Conservation (phyloP, 2,797 vertebrate genomes). For the Odontamblyopus lacepedii region DNA sequence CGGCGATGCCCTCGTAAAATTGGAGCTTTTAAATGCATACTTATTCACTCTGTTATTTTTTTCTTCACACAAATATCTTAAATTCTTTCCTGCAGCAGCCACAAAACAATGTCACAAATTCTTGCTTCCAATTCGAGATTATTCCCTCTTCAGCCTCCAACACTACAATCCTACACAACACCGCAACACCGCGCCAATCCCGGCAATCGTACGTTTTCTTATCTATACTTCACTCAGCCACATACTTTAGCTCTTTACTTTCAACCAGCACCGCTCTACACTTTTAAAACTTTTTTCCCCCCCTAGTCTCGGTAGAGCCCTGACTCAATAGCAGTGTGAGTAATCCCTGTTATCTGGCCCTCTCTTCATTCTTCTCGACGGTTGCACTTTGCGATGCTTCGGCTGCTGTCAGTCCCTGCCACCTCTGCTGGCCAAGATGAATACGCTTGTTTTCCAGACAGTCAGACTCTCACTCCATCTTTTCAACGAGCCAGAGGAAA, state of each 20-base stretch:
- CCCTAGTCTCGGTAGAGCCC: background rate
- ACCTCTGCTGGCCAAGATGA: slow-evolving; percentile 10
- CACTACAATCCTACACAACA: no score
- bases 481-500: slow-evolving; percentile 2
- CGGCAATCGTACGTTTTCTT: background rate
- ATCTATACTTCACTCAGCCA: background rate
- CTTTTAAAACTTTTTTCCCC: background rate
- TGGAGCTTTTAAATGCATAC: no score
- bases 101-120: no score
- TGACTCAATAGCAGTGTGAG: slow-evolving; percentile 7
- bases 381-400: slow-evolving; percentile 5
- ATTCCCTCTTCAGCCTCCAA: background rate
- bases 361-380: slow-evolving; percentile 5
- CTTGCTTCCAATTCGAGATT: background rate
- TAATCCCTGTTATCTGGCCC: slow-evolving; percentile 9
- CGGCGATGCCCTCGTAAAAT: no score
- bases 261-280: background rate
- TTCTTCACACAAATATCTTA: no score
- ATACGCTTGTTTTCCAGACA: slow-evolving; percentile 15
- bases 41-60: no score
- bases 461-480: slow-evolving; percentile 11
- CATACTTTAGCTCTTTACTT: background rate
- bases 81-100: no score
- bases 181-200: background rate
- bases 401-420: slow-evolving; percentile 3